Evolutionary conservation across 2,113 vertebrate genomes (phyloP).

Genomic region (Aegypius monachus): DNA sequence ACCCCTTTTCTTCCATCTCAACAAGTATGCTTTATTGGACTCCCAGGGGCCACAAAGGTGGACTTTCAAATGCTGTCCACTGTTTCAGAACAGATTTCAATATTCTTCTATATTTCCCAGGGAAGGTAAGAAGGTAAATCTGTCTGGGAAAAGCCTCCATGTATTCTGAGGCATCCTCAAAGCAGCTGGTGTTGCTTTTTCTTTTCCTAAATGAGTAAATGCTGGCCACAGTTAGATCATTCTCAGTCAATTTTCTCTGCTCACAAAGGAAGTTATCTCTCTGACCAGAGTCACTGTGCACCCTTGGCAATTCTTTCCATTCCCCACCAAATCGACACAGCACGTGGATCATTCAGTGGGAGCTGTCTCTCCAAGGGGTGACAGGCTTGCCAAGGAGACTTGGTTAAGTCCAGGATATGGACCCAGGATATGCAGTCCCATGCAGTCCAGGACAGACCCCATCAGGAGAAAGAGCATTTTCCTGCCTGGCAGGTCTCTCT

Average conservation of each 20-base stretch:
- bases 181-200: neutral
- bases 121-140: neutral
- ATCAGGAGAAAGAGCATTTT: neutral
- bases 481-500: neutral
- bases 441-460: neutral
- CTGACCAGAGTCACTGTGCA: neutral
- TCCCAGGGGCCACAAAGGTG: neutral
- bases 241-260: neutral
- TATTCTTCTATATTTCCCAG: neutral
- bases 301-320: neutral
- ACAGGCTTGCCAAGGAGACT: neutral
- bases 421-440: fast-evolving
- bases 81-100: neutral
- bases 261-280: neutral
- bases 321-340: neutral
- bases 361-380: neutral
- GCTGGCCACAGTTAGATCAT: neutral
- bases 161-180: neutral
- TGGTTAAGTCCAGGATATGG: neutral
- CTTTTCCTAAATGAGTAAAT: neutral
- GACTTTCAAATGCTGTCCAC: neutral
- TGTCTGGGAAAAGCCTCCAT: neutral
- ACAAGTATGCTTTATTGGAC: neutral
- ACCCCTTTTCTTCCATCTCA: neutral
- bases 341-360: neutral